Conservation (phyloP, 2,113 vertebrate species). For the Balaeniceps rex region DNA sequence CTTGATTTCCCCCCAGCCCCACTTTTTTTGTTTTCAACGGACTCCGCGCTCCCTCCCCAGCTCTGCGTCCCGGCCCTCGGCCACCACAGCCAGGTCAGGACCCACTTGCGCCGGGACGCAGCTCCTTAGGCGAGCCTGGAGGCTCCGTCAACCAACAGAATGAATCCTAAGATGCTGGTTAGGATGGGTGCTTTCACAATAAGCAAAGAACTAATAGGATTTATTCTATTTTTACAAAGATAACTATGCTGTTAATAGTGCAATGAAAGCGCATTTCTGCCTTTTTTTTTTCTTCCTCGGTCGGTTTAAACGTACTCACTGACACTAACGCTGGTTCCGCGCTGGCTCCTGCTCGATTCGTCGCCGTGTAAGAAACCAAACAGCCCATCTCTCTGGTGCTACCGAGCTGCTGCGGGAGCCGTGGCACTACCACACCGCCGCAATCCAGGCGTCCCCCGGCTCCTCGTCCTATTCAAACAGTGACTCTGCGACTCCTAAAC, state of each 20-base stretch:
- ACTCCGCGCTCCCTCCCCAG: neutral
- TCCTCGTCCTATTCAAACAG: neutral
- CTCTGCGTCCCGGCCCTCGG: neutral
- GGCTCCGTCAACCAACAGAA: neutral
- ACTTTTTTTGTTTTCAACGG: neutral
- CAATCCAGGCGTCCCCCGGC: neutral
- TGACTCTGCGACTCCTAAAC: neutral
- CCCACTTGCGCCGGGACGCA: neutral
- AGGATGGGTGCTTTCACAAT: neutral
- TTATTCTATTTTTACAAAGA: neutral
- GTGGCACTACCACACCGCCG: neutral
- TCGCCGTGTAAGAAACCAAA: neutral
- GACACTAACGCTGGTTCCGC: neutral
- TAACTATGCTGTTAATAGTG: neutral
- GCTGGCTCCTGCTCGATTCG: neutral
- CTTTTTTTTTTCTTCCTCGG: neutral
- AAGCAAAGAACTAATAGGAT: neutral
- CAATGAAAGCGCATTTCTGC: neutral
- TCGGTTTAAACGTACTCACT: neutral
- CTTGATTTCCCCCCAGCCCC: neutral
- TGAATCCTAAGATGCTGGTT: neutral
- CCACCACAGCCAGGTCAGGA: neutral
- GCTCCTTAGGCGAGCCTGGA: neutral
- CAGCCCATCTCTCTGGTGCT: slow-evolving; percentile 58
- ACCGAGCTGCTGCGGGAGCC: slow-evolving; percentile 12